Conservation (phyloP, 2,888 invertebrate genomes). For the Coleophora deauratella region DNA sequence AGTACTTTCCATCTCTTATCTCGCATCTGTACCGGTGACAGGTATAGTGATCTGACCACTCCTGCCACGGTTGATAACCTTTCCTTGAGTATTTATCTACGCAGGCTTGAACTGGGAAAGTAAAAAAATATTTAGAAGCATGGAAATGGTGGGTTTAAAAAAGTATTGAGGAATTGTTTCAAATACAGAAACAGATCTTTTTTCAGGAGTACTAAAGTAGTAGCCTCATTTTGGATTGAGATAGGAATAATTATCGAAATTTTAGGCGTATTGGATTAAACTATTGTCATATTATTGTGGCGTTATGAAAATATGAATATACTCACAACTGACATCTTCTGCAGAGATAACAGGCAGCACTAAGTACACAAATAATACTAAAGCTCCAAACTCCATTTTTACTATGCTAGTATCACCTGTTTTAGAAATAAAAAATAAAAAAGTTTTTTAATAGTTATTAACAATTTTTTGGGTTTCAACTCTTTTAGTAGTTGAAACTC, state of each 20-base stretch:
- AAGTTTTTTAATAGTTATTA: too few relatives aligned
- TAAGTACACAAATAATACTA: constrained; percentile 36
- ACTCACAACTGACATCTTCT: constrained; percentile 66
- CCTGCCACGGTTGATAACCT: constrained; percentile 68
- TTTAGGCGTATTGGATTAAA: too few relatives aligned
- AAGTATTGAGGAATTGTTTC: too few relatives aligned
- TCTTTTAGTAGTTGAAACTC: constrained; percentile 7
- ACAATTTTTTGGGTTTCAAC: constrained; percentile 1
- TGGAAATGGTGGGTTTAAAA: too few relatives aligned
- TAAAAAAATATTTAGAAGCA: too few relatives aligned
- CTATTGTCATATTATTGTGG: too few relatives aligned
- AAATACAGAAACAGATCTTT: too few relatives aligned
- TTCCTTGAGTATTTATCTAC: constrained; percentile 69
- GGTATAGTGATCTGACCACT: constrained; percentile 68
- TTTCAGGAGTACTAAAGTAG: too few relatives aligned
- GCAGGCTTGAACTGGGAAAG: constrained; percentile 59
- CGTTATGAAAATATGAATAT: too few relatives aligned
- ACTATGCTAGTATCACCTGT: constrained; percentile 14
- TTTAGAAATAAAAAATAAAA: too few relatives aligned
- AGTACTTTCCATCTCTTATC: constrained; percentile 65
- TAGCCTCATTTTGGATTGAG: too few relatives aligned
- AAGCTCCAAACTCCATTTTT: constrained; percentile 37
- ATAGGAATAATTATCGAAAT: too few relatives aligned
- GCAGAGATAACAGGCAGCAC: constrained; percentile 35
- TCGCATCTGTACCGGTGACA: constrained; percentile 65